phyloP scores from a whole-genome alignment of 2,113 vertebrate species.

The Todiramphus saurophagus region DNA sequence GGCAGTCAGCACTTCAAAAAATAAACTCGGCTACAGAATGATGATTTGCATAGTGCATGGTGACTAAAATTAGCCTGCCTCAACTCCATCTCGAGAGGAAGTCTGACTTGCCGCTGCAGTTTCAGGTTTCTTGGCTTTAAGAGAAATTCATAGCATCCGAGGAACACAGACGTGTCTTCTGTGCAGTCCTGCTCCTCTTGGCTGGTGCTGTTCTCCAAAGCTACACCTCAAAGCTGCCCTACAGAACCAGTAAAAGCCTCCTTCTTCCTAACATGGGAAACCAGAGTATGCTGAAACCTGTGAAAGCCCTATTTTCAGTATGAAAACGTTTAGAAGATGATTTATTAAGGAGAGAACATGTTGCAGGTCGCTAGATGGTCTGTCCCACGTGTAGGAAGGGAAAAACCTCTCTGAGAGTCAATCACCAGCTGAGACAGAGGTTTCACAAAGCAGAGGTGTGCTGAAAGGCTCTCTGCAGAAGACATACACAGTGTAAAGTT shows the following conservation, averaged over 20 bases:
- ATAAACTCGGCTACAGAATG: background rate
- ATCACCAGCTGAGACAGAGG: background rate
- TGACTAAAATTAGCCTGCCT: slow-evolving; percentile 56
- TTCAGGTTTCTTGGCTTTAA: slow-evolving; percentile 43
- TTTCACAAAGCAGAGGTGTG: background rate
- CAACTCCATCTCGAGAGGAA: background rate
- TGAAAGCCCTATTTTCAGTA: background rate
- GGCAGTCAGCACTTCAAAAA: slow-evolving; percentile 39
- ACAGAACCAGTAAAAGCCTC: background rate
- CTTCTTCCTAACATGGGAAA: background rate
- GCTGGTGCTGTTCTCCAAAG: background rate
- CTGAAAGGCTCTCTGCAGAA: background rate
- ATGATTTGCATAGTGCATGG: slow-evolving; percentile 21
- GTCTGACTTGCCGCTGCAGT: slow-evolving; percentile 8
- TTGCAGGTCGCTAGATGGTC: background rate
- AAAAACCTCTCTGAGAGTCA: background rate
- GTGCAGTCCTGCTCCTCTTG: background rate
- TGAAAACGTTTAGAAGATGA: background rate
- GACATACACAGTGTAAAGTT: background rate
- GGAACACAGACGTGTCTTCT: slow-evolving; percentile 5
- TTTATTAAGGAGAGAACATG: accelerated
- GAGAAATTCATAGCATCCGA: background rate
- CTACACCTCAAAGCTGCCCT: background rate
- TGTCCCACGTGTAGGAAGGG: background rate
- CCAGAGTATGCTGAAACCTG: background rate